Evolutionary conservation across 1,140 invertebrate species (phyloP).

Genomic region (Aphidius gifuensis): DNA sequence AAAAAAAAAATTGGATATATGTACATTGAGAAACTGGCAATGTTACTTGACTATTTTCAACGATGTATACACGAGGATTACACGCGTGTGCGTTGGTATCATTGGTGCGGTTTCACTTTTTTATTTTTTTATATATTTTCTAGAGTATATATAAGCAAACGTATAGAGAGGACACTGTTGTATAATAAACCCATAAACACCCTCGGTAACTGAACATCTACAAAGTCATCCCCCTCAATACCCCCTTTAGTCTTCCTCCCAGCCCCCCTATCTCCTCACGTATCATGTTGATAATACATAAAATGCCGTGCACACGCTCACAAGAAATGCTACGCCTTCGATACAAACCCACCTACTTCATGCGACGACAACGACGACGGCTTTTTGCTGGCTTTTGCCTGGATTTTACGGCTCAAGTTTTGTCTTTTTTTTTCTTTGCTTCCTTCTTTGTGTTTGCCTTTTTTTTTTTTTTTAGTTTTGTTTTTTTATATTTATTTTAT

Average conservation of each 20-base stretch:
- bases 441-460: constrained; percentile 8
- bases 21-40: constrained; percentile 7
- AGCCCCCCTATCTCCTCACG: background rate
- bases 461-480: too few relatives aligned
- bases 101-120: background rate
- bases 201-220: constrained; percentile 30
- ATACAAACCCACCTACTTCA: constrained; percentile 26
- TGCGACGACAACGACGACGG: constrained; percentile 3
- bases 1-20: constrained; percentile 6
- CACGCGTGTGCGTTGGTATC: constrained; percentile 9
- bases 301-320: constrained; percentile 38
- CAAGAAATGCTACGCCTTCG: constrained; percentile 22
- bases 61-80: constrained; percentile 16
- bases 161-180: constrained; percentile 39
- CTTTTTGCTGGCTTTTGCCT: constrained; percentile 21
- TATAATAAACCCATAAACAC: constrained; percentile 58
- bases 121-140: constrained; percentile 14
- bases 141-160: constrained; percentile 32
- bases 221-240: constrained; percentile 19
- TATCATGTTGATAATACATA: constrained; percentile 36
- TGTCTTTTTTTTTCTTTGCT: constrained; percentile 15
- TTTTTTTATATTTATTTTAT: background rate
- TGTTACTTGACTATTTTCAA: constrained; percentile 10
- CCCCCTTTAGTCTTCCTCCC: constrained; percentile 23
- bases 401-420: constrained; percentile 25